A percentile compares a stretch with the other conserved stretches of the same genome.
Evolutionary conservation across 1,140 invertebrate species (phyloP).

Genomic region (Caenorhabditis inopinata): DNA sequence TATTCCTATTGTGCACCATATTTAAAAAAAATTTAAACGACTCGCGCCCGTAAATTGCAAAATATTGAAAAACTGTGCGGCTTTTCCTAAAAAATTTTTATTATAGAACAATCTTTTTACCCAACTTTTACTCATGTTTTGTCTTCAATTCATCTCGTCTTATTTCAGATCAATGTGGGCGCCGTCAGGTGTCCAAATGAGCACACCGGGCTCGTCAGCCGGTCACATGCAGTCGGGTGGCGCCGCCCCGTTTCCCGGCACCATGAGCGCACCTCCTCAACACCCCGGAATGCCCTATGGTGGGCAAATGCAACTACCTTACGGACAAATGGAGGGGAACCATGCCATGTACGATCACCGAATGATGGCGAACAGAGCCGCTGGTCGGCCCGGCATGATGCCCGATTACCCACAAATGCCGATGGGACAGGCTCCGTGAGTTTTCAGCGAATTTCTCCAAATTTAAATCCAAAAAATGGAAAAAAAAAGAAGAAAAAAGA

Average conservation of each 20-base stretch:
- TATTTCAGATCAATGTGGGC: slow-evolving; percentile 19
- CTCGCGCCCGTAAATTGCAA: no score
- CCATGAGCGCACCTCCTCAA: background rate
- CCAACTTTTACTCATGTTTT: no score
- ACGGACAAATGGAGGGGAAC: background rate
- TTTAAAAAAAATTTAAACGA: no score
- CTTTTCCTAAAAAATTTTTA: no score
- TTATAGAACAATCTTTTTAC: no score
- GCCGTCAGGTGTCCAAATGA: background rate
- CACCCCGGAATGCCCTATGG: background rate
- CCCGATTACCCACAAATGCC: slow-evolving; percentile 17
- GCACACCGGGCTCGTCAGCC: background rate
- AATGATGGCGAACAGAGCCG: background rate
- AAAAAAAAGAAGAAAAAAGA: no score
- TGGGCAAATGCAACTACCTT: slow-evolving; percentile 15
- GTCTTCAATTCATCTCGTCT: background rate
- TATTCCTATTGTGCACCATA: no score
- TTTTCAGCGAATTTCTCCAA: background rate
- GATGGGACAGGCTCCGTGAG: slow-evolving; percentile 13
- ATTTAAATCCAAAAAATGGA: no score
- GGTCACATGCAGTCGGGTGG: background rate
- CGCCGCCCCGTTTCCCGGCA: background rate
- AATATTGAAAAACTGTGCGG: no score
- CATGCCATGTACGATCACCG: slow-evolving; percentile 16
- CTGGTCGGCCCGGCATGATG: slow-evolving; percentile 18